Base-by-base conservation (phyloP, 1,140 invertebrate species). In the Conopomorpha cramerella region DNA sequence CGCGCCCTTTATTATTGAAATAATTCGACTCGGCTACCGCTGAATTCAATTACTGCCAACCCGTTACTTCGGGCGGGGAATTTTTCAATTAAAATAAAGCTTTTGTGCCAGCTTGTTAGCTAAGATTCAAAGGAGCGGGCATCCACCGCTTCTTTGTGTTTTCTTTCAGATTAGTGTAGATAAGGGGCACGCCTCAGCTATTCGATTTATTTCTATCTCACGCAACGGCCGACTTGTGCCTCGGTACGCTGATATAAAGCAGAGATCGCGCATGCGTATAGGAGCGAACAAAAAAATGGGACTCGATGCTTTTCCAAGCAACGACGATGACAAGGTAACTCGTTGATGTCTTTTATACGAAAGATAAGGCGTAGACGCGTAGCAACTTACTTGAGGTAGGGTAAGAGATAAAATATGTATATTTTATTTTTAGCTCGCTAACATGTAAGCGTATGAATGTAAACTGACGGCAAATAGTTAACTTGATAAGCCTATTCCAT, bases 11-110 rank as follows among this genome's bases (percentile, higher is more conserved):
- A 53, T 64, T 57, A 65, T 59, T 58, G 53, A 55, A 59, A 64
- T 52, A 60, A 59, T 62, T 59, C 50, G 38, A 55, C 40, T 41
- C 48, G 44, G 51, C 52, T 53, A 58, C 57, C 48, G 45, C 47
- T 62, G 55, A 50, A 70, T 67, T 70, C 61, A 65, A 71, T 71
- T 65, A 67, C 55, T 52, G 51, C 47, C 41, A 45, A 42, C 41
- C 54, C 49, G 55, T 59, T 63, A 61, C 40, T 59, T 47, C 42
- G 32, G 31, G 27, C 29, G 16, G 30, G 39, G 46, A 56, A 58
- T 55, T 55, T 55, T 57, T 57, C 51, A 52, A 60, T 62, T 55
- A 48, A 39, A 54, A 39, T 34, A 41, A 43, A 4, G 13, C 23
- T 19, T 31, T 23, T 23, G 19, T 23, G 10, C 19, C 19, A 23